Evolutionary conservation across 2,113 vertebrate species (phyloP).

Genomic region (Elgaria multicarinata): DNA sequence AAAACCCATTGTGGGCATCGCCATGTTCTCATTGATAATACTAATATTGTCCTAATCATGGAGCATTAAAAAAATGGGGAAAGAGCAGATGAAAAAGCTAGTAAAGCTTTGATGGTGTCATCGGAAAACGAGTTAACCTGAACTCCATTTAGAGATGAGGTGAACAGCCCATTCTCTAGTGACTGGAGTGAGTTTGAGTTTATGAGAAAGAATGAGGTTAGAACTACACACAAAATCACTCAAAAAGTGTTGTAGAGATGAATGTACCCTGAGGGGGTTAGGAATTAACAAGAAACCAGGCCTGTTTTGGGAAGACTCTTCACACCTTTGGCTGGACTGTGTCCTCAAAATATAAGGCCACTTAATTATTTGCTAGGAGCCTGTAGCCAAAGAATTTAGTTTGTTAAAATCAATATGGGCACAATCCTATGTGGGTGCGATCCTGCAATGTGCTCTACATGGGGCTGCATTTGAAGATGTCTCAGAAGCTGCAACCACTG

Average conservation of each 20-base stretch:
- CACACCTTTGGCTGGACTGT: neutral
- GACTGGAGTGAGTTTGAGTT: neutral
- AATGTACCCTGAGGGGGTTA: neutral
- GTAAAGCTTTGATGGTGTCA: neutral
- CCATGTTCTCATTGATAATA: neutral
- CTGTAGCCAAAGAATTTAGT: neutral
- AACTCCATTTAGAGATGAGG: neutral
- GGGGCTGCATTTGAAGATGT: too few relatives aligned
- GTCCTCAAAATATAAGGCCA: neutral
- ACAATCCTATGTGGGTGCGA: neutral
- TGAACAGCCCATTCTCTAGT: neutral
- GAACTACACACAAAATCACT: neutral
- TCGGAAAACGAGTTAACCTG: neutral
- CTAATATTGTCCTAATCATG: neutral
- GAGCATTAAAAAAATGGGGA: neutral
- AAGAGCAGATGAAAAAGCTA: neutral
- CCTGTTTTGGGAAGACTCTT: neutral
- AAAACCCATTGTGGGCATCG: neutral
- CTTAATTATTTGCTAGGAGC: slow-evolving; percentile 7
- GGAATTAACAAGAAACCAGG: neutral
- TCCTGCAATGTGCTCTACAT: too few relatives aligned
- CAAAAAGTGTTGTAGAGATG: neutral
- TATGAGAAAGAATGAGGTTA: slow-evolving; percentile 12
- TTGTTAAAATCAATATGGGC: neutral
- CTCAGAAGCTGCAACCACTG: too few relatives aligned